A percentile compares a stretch with the other conserved stretches of the same genome.
phyloP scores from a whole-genome alignment of 2,797 vertebrate species.

The Alca torda region DNA sequence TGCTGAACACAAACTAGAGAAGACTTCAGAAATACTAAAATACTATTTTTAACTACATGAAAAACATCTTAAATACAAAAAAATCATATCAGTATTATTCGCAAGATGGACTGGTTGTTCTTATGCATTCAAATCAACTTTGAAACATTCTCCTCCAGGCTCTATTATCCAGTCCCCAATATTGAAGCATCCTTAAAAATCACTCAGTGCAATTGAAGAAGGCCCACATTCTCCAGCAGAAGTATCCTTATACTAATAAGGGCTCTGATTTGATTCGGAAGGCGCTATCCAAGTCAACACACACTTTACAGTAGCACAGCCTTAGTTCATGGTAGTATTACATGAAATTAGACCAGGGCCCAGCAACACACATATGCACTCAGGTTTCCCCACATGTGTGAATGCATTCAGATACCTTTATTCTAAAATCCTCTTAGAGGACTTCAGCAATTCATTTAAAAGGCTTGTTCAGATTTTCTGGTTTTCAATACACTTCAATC shows the following conservation, averaged over 20 bases:
- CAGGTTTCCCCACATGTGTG: neutral
- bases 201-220: neutral
- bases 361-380: neutral
- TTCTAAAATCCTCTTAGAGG: neutral
- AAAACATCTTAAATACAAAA: slow-evolving; percentile 34
- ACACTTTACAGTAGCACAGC: neutral
- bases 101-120: slow-evolving; percentile 19
- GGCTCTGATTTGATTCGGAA: neutral
- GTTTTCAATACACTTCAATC: neutral
- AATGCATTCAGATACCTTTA: neutral
- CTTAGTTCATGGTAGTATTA: neutral
- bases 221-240: neutral
- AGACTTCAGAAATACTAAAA: slow-evolving; percentile 51
- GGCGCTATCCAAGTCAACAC: neutral
- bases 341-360: neutral
- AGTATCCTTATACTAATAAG: neutral
- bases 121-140: slow-evolving; percentile 32
- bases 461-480: neutral
- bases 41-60: slow-evolving; percentile 33
- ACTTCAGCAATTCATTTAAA: neutral
- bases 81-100: slow-evolving; percentile 4
- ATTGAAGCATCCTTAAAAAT: neutral
- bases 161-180: neutral
- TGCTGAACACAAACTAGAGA: slow-evolving; percentile 36
- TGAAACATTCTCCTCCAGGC: neutral